A percentile compares a stretch with the other conserved stretches of the same genome.
phyloP scores from a whole-genome alignment of 2,113 vertebrate species.

The Malurus melanocephalus region DNA sequence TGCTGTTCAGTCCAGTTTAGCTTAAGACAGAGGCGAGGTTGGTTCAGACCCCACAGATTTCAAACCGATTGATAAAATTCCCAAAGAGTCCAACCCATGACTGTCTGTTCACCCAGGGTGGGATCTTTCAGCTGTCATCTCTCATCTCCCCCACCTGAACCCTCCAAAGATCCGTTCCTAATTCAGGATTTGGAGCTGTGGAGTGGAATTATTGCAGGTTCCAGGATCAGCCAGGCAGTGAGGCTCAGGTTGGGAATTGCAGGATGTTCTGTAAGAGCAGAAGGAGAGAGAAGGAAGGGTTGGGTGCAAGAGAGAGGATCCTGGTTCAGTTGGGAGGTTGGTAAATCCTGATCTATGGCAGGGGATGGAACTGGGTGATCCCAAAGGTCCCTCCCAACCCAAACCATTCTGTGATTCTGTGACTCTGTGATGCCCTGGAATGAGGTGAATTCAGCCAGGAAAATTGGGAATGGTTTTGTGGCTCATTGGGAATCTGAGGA shows the following conservation, averaged over 20 bases:
- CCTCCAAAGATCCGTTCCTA: background rate
- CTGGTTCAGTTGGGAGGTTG: background rate
- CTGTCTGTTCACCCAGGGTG: background rate
- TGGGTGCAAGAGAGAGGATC: background rate
- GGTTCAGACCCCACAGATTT: background rate
- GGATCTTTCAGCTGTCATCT: background rate
- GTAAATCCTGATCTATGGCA: background rate
- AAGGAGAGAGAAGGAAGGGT: background rate
- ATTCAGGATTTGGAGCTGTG: too few relatives aligned
- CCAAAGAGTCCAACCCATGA: background rate
- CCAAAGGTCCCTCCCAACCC: background rate
- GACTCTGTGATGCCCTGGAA: background rate
- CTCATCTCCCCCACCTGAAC: background rate
- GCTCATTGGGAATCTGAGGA: background rate
- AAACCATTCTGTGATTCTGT: background rate
- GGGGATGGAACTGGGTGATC: background rate
- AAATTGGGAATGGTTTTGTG: fast-evolving
- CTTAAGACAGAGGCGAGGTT: background rate
- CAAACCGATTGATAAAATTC: background rate
- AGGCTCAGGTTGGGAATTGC: background rate
- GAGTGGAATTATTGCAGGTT: background rate
- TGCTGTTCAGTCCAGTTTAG: background rate
- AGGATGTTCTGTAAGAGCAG: background rate
- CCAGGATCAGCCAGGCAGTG: background rate
- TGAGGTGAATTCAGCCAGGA: background rate